phyloP scores from a whole-genome alignment of 2,888 invertebrate species.

The Chromoteleia sp. region DNA sequence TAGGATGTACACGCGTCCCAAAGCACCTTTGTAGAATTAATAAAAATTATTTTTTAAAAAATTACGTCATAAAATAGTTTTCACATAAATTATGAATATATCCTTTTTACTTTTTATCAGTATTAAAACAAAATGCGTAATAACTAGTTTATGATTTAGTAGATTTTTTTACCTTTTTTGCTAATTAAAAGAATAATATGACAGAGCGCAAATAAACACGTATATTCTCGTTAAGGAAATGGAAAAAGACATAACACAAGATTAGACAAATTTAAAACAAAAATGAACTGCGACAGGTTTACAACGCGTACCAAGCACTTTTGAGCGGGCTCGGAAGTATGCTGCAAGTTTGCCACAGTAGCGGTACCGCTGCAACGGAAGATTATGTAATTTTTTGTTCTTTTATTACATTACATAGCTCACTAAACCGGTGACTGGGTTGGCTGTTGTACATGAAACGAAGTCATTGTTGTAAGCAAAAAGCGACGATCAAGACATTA shows the following conservation, averaged over 20 bases:
- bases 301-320: slow-evolving; percentile 88
- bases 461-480: slow-evolving; percentile 14
- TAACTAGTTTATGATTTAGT: too few species aligned
- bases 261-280: slow-evolving; percentile 26
- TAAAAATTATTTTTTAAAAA: too few species aligned
- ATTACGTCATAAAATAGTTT: too few species aligned
- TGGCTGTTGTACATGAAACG: slow-evolving; percentile 68
- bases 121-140: too few species aligned
- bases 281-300: slow-evolving; percentile 86
- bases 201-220: too few species aligned
- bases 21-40: too few species aligned
- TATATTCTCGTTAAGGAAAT: background rate
- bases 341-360: slow-evolving; percentile 89
- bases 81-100: too few species aligned
- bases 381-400: slow-evolving; percentile 81
- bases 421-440: slow-evolving; percentile 82
- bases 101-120: too few species aligned
- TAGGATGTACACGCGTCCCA: too few species aligned
- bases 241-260: background rate
- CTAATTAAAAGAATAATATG: too few species aligned
- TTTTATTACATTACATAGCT: slow-evolving; percentile 75
- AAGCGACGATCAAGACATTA: slow-evolving; percentile 33
- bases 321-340: slow-evolving; percentile 89
- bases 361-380: slow-evolving; percentile 78
- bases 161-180: too few species aligned